Conservation (phyloP, 2,797 vertebrate genomes). For the Sebastes minor region DNA sequence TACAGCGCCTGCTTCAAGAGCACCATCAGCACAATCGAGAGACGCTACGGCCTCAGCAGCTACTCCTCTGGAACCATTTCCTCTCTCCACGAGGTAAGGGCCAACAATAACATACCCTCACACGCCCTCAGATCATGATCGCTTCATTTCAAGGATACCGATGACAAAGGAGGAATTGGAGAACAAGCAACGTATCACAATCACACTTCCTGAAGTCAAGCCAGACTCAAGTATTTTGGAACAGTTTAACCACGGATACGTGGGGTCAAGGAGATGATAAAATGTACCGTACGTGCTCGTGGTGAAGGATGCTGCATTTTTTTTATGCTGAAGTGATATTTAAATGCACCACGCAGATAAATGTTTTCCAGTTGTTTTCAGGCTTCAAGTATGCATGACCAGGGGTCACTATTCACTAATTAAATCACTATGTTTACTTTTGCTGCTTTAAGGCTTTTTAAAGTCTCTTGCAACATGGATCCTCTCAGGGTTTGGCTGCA, state of each 20-base stretch:
- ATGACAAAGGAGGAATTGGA: conserved; percentile 48
- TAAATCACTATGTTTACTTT: not conserved
- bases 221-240: conserved; percentile 37
- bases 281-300: not conserved
- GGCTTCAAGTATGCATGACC: not conserved
- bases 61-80: conserved; percentile 95
- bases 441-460: not conserved
- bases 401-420: not conserved
- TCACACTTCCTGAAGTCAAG: conserved; percentile 43
- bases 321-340: not conserved
- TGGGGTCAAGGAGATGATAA: conserved; percentile 14
- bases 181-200: conserved; percentile 52
- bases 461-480: not conserved
- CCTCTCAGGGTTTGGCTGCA: not conserved
- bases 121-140: conserved; percentile 12
- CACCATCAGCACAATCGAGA: conserved; percentile 95
- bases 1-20: conserved; percentile 98
- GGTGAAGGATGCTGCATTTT: accelerated
- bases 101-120: conserved; percentile 59
- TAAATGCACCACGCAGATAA: not conserved
- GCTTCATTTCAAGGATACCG: conserved; percentile 44
- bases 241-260: not conserved
- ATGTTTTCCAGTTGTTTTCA: conserved; percentile 13
- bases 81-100: conserved; percentile 92
- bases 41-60: conserved; percentile 95